A percentile compares a stretch with the other conserved stretches of the same genome.
Evolutionary conservation across 2,113 vertebrate genomes (phyloP).

Genomic region (Physeter macrocephalus): DNA sequence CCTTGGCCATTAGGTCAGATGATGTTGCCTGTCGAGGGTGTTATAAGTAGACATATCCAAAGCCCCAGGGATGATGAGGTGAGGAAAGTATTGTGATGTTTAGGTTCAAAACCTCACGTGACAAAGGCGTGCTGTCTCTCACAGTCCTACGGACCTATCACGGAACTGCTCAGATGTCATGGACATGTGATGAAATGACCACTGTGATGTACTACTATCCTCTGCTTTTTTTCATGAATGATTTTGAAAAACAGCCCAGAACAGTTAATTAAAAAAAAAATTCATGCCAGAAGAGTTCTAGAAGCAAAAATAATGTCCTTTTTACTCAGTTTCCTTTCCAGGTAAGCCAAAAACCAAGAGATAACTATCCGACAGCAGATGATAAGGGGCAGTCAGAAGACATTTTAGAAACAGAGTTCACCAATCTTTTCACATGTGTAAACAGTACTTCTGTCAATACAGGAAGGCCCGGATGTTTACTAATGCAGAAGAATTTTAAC

Average conservation of each 20-base stretch:
- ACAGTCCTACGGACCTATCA: neutral
- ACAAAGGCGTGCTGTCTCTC: neutral
- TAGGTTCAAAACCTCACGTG: neutral
- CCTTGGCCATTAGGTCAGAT: neutral
- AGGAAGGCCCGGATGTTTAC: neutral
- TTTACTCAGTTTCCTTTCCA: neutral
- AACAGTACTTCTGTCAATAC: neutral
- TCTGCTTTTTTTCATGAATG: neutral
- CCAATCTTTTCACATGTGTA: neutral
- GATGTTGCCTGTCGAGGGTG: neutral
- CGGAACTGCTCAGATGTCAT: neutral
- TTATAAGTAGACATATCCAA: neutral
- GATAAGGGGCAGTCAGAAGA: neutral
- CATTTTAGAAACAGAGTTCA: neutral
- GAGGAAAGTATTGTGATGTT: neutral
- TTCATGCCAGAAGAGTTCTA: neutral
- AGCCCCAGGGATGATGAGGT: neutral
- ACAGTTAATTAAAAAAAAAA: neutral
- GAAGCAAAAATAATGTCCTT: slow-evolving; percentile 7
- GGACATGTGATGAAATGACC: neutral
- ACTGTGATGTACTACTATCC: neutral
- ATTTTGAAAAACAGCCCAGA: slow-evolving; percentile 36
- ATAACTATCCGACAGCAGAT: neutral
- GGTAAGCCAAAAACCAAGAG: neutral
- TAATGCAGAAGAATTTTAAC: slow-evolving; percentile 16